Evolutionary conservation across 2,888 invertebrate genomes (phyloP).

Genomic region (Oxyscelio sp.): DNA sequence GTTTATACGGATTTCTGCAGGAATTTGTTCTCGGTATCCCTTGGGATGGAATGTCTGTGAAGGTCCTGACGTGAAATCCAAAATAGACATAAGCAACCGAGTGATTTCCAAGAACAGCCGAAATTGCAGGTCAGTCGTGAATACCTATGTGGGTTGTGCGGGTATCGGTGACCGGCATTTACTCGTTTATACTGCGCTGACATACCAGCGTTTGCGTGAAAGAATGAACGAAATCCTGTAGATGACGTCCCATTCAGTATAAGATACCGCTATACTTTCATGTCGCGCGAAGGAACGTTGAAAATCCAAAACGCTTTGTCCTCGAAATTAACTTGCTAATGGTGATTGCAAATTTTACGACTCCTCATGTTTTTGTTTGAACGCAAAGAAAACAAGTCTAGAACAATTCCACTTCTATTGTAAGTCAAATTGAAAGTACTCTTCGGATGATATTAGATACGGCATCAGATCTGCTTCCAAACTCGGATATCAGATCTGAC

Average conservation of each 20-base stretch:
- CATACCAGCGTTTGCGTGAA: conserved; percentile 58
- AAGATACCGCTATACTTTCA: conserved; percentile 59
- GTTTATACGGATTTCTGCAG: too few species aligned
- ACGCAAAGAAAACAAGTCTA: too few species aligned
- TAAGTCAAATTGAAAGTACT: too few species aligned
- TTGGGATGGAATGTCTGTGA: conserved; percentile 34
- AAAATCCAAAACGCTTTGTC: conserved; percentile 19
- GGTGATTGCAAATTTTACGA: too few species aligned
- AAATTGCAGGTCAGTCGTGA: conserved; percentile 60
- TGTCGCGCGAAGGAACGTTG: conserved; percentile 17
- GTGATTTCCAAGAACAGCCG: conserved; percentile 43
- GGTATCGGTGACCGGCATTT: conserved; percentile 59
- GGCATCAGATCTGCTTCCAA: too few species aligned
- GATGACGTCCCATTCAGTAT: conserved; percentile 27
- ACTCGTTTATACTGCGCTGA: conserved; percentile 47
- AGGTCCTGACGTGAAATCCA: conserved; percentile 36
- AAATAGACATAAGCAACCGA: conserved; percentile 24
- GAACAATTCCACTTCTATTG: too few species aligned
- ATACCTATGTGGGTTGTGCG: conserved; percentile 62
- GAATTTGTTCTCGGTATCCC: too few species aligned
- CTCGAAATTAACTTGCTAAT: conserved; percentile 30
- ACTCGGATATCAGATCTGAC: too few species aligned
- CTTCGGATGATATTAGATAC: too few species aligned
- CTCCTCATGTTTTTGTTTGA: too few species aligned
- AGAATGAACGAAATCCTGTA: conserved; percentile 55